Base-by-base conservation (phyloP, 2,888 invertebrate genomes). In the Agrotis clavis region DNA sequence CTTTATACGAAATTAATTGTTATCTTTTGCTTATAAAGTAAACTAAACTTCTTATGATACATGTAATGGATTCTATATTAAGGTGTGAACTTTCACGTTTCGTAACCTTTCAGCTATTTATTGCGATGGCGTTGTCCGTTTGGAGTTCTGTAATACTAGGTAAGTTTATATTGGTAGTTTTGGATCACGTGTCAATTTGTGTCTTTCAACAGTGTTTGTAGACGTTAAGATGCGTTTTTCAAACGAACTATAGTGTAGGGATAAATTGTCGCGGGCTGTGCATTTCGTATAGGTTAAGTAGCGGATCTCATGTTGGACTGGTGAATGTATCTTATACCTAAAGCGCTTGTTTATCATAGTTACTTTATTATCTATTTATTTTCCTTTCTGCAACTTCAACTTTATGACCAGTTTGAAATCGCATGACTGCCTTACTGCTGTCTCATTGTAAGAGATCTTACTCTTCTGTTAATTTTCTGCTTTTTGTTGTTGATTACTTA, bases 251-350 rank as follows among this genome's bases (percentile, higher is more conserved):
- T n/a, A 94, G 92, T 86, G 90, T 94, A 94, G 92, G 91, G 72
- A 90, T 85, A 41, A 41, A 91, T 91, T 89, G 90, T 92, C 90
- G 91, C 92, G 90, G 95, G 95, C 95, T 95, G 95, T 96, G 95
- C 93, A 92, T 94, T 87, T 91, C 83, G 87, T 90, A 84, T 95
- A 95, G 91, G 85, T 87, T 94, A 95, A 92, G 92, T 91, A 92
- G 91, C 92, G 87, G 85, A 89, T 84, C 80, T 87, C 86, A 88
- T 83, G 85, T 88, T 81, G 66, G 83, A 86, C 84, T 83, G 82
- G 75, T 87, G 85, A 71, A 82, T 74, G 79, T 83, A 79, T 84
- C 79, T 81, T 77, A 82, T 71, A 75, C 77, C 77, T 85, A 84
- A 84, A 82, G 80, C 80, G 86, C 88, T 87, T 85, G 79, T 71